Base-by-base conservation (phyloP, 2,797 vertebrate genomes). In the Poecilia wingei region DNA sequence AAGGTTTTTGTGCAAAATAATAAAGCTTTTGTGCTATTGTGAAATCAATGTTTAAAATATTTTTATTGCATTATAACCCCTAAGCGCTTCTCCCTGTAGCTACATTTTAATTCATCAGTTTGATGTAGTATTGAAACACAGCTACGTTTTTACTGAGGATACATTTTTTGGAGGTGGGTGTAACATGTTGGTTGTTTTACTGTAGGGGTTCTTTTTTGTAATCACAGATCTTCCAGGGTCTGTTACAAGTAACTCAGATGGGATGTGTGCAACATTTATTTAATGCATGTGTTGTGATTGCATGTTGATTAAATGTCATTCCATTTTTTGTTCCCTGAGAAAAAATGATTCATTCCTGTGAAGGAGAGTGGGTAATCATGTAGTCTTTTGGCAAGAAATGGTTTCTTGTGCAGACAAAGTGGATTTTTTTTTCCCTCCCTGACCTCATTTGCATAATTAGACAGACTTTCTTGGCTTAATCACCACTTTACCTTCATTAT, bases 301-400 rank as follows among this genome's bases (percentile, higher is more conserved):
- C 45, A 78, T 66, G 55, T 69, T 83, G 74, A 77, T 73, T 79
- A 77, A 80, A 53, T 75, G 53, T 78, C 45, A 46, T 16, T 66
- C 6, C 14, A 25, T 33, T 31, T 76, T 68, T 13, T 66, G 55
- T 76, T 79, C n/a, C 61, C 43, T 57, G 41, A 22, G 13, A 25
- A 55, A 31, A n/a, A 59, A 28, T 72, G 25, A 82, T 75, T 77
- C 49, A 71, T 18, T 14, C 46, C 36, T 66, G 59, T 75, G 66
- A 78, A 49, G 72, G 76, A 55, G 68, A 81, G 70, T 77, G 61
- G 61, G 75, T n/a, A 3, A 28, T 80, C 53, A 18, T 72, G 49
- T 45, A 28, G 83, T 55, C 39, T 79, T 77, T 77, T 81, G 77
- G 75, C 81, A 82, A 70, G 45, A 77, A 49, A 64, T 0, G 4